Evolutionary conservation across 2,888 invertebrate species (phyloP).

Genomic region (Mesorhabditis sp.): DNA sequence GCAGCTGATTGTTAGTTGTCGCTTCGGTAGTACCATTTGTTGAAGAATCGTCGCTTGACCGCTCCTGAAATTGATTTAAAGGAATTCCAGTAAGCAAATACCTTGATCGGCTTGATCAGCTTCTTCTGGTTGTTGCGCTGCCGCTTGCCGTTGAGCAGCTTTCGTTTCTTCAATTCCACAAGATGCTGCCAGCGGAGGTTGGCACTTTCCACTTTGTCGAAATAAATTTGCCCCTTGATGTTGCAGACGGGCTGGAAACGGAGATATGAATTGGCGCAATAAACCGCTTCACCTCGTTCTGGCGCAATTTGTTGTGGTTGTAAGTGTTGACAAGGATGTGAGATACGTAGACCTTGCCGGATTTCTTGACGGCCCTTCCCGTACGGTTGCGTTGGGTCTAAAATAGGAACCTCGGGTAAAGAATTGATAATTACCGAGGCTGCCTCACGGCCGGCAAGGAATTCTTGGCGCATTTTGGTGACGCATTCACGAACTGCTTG

Average conservation of each 20-base stretch:
- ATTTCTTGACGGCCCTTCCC: not conserved
- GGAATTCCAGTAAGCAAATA: not conserved
- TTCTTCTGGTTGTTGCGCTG: not conserved
- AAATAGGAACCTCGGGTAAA: not conserved
- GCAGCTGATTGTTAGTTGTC: conserved; percentile 3
- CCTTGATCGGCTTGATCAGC: not conserved
- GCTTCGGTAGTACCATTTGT: not conserved
- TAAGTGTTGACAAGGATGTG: conserved; percentile 4
- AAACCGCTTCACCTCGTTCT: not conserved
- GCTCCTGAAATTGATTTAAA: not conserved
- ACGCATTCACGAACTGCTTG: not conserved
- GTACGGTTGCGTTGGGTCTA: conserved; percentile 3
- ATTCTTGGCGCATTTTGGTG: conserved; percentile 5
- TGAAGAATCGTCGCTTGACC: conserved; percentile 4
- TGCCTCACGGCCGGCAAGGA: not conserved
- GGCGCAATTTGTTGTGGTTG: conserved; percentile 1
- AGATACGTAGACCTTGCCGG: not conserved
- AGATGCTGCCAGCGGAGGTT: not conserved
- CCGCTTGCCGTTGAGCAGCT: not conserved
- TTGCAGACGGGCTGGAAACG: conserved; percentile 1
- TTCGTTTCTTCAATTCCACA: not conserved
- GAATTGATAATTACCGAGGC: not conserved
- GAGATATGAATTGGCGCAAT: not conserved
- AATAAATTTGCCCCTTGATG: conserved; percentile 3
- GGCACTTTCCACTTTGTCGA: not conserved